A percentile compares a stretch with the other conserved stretches of the same genome.
phyloP scores from a whole-genome alignment of 2,888 invertebrate genomes.

The Spicauda simplicius region DNA sequence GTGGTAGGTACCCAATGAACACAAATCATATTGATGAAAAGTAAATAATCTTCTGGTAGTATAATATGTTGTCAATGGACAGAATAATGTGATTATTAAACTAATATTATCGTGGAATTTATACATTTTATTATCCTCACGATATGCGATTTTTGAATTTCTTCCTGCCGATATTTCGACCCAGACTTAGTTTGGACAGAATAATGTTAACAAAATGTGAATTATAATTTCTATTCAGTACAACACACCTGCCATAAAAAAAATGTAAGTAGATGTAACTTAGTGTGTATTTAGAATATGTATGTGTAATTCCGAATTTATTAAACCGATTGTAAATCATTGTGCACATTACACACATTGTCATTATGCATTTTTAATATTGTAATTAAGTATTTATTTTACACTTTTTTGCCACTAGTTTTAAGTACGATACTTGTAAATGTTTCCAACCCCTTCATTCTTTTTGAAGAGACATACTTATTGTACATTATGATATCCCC shows the following conservation, averaged over 20 bases:
- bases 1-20: too few species aligned
- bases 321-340: background rate
- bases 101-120: too few species aligned
- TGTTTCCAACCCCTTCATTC: background rate
- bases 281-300: constrained; percentile 4
- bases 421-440: constrained; percentile 5
- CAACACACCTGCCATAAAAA: background rate
- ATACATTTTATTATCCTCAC: too few species aligned
- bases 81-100: too few species aligned
- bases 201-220: background rate
- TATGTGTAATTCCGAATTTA: constrained; percentile 23
- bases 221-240: background rate
- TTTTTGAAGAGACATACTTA: background rate
- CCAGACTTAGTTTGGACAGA: too few species aligned
- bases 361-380: constrained; percentile 12
- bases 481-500: background rate
- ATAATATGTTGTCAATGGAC: too few species aligned
- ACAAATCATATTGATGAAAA: too few species aligned
- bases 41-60: too few species aligned
- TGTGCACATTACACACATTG: constrained; percentile 5
- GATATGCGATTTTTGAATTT: too few species aligned
- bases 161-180: too few species aligned
- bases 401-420: constrained; percentile 14
- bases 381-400: constrained; percentile 19
- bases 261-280: background rate